These are phyloP conservation scores for Heliothis virescens DNA, from an alignment of 1,140 invertebrate species.

Conservation along the genomic window DNA sequence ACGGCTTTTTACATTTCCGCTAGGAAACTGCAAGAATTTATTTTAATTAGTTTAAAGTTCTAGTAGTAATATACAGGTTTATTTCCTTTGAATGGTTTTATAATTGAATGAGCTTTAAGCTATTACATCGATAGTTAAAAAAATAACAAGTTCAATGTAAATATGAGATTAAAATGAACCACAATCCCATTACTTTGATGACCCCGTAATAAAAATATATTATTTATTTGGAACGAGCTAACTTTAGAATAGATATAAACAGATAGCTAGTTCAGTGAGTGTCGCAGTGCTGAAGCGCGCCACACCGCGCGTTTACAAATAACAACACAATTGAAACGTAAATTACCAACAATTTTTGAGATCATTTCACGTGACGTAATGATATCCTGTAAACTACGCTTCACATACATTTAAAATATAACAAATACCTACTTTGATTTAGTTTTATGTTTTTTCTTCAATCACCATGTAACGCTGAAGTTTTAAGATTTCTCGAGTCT, in stretches of 20 bases:
- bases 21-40: neutral
- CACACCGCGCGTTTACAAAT: constrained; percentile 9
- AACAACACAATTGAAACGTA: constrained; percentile 31
- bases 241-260: constrained; percentile 12
- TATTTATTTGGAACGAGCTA: neutral
- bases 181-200: neutral
- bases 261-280: neutral
- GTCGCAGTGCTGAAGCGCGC: constrained; percentile 9
- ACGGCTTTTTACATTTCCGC: neutral
- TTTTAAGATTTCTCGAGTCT: neutral
- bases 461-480: neutral
- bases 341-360: constrained; percentile 38
- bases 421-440: neutral
- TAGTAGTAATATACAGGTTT: neutral
- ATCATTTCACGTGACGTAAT: neutral
- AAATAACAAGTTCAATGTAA: neutral
- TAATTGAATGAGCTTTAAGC: too few relatives aligned
- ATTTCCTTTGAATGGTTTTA: too few relatives aligned
- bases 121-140: neutral
- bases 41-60: neutral
- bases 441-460: neutral
- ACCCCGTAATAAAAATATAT: neutral
- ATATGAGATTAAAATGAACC: neutral
- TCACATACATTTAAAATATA: neutral
- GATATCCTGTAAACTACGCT: constrained; percentile 11